Base-by-base conservation (phyloP, 2,888 invertebrate species). In the Gonocerus acuteangulatus region DNA sequence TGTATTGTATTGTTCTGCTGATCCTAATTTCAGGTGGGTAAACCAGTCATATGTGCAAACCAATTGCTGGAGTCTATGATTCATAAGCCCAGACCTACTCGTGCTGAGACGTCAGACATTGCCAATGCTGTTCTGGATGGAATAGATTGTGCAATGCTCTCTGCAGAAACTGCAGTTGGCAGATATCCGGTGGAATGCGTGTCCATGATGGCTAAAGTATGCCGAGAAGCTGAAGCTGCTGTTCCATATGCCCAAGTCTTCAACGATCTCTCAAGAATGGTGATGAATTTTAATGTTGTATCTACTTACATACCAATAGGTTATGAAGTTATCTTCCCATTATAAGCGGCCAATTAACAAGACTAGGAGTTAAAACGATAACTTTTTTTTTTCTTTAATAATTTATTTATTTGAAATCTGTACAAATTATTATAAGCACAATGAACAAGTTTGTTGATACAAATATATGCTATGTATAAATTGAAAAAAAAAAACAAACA, bases 31-130 rank as follows among this genome's bases (percentile, higher is more conserved):
- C 71, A 82, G 79, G 86, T 86, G 23, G 96, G 97, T 36, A 97
- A 97, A 72, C 94, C 97, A 2, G 95, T 95, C 0, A 96, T 97
- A 72, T 96, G 96, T 75, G 97, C 97, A 2, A 99, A 97, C 1
- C 89, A 95, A 77, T 97, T 99, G 97, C 75, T 99, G 70, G 96
- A 99, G 71, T 95, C 95, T 0, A 97, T 97, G 97, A 86, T 95
- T 13, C 91, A 89, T 78, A 97, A 96, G 73, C 96, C 97, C 1
- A 83, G 96, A 1, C 89, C 96, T 1, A 97, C 97, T 0, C 83
- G 96, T 71, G 96, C 97, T 1, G 97, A 97, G 77, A 87, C 89
- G 34, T 93, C 94, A 0, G 96, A 96, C 76, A 96, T 97, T 0
- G 97, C 97, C 63, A 97, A 99, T 76, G 97, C 97, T 2, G 87